Conservation (phyloP, 2,888 invertebrate genomes). For the Luffia ferchaultella region DNA sequence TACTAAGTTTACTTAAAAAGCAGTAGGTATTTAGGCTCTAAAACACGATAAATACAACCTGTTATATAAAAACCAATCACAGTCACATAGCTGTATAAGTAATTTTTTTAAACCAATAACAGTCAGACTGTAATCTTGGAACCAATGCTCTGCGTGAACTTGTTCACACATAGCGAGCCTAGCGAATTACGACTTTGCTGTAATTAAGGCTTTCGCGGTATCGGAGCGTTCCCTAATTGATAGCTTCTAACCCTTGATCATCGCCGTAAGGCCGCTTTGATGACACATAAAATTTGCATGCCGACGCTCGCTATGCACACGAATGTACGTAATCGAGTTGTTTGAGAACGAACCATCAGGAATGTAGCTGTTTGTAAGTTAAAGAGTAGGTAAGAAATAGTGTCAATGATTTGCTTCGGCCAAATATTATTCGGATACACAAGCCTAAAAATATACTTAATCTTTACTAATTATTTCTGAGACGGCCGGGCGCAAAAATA, state of each 20-base stretch:
- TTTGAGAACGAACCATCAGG: no score
- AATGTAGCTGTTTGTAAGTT: no score
- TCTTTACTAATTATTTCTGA: no score
- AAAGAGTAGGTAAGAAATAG: no score
- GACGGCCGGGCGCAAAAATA: no score
- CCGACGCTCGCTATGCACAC: not conserved
- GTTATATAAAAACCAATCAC: not conserved
- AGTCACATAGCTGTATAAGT: not conserved
- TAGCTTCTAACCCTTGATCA: not conserved
- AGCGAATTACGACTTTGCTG: not conserved
- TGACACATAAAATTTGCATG: not conserved
- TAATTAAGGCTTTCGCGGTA: not conserved
- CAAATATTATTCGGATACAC: no score
- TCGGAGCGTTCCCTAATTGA: not conserved
- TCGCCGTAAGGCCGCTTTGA: not conserved
- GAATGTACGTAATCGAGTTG: no score
- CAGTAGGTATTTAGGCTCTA: not conserved
- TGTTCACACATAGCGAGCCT: not conserved
- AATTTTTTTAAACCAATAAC: no score
- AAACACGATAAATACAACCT: not conserved
- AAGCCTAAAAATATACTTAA: no score
- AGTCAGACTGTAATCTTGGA: no score
- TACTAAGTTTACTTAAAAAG: not conserved
- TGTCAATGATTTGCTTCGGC: no score
- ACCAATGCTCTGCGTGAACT: no score